A percentile compares a stretch with the other conserved stretches of the same genome.
phyloP scores from a whole-genome alignment of 2,888 invertebrate species.

The Choreutis nemorana region DNA sequence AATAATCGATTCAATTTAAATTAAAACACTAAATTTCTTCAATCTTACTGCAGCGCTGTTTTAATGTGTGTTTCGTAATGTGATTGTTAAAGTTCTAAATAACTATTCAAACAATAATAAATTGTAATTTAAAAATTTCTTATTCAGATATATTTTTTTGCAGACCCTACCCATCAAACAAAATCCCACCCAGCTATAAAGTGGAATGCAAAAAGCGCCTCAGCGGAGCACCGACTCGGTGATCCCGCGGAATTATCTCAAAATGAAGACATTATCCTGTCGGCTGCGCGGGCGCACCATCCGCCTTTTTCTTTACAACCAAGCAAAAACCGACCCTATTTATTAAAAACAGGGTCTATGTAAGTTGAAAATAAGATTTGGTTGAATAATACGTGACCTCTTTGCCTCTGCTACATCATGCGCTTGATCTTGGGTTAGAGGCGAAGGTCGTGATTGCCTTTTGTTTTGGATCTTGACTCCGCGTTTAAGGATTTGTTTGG shows the following conservation, averaged over 20 bases:
- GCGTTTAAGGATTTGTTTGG: not conserved
- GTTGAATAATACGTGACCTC: constrained; percentile 5
- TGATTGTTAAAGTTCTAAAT: too few species aligned
- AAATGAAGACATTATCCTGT: constrained; percentile 56
- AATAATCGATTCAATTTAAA: too few species aligned
- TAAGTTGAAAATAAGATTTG: not conserved
- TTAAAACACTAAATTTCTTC: too few species aligned
- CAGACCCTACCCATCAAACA: constrained; percentile 17
- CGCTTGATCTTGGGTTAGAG: constrained; percentile 22
- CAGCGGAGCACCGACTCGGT: constrained; percentile 15
- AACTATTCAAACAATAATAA: too few species aligned
- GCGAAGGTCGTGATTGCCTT: constrained; percentile 24
- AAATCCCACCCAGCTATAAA: constrained; percentile 38
- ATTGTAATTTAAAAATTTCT: too few species aligned
- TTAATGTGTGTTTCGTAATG: too few species aligned
- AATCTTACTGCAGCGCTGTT: too few species aligned
- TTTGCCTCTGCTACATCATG: constrained; percentile 9
- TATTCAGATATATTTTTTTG: constrained; percentile 12
- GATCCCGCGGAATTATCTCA: constrained; percentile 42
- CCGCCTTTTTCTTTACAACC: too few species aligned
- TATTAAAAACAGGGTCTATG: too few species aligned
- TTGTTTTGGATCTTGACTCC: constrained; percentile 4
- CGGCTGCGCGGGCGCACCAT: constrained; percentile 31
- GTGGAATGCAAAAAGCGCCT: constrained; percentile 34
- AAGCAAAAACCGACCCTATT: too few species aligned